Percentiles rank a stretch among this genome's conserved stretches.
Evolutionary conservation across 2,113 vertebrate genomes (phyloP).

Genomic region (Rhabdornis inornatus): DNA sequence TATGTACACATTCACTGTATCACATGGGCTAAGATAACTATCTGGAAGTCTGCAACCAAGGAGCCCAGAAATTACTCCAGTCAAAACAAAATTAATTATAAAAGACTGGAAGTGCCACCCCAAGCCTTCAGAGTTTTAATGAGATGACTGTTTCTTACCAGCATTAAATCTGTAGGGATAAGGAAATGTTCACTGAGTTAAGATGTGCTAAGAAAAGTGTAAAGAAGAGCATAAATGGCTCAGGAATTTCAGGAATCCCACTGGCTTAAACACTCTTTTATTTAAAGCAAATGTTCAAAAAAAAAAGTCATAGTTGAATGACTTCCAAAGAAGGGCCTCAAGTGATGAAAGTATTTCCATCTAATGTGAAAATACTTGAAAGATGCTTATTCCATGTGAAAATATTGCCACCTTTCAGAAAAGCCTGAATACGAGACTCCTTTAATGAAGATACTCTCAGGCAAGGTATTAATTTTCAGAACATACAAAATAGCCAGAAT

Average conservation of each 20-base stretch:
- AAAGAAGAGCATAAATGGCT: conserved; percentile 24
- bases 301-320: conserved; percentile 50
- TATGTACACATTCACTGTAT: not conserved
- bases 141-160: conserved; percentile 8
- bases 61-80: not conserved
- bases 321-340: conserved; percentile 25
- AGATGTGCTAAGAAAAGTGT: conserved; percentile 11
- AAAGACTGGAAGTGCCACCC: not conserved
- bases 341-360: conserved; percentile 33
- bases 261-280: conserved; percentile 19
- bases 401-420: conserved; percentile 26
- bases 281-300: conserved; percentile 43
- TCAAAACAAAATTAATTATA: not conserved
- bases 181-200: not conserved
- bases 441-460: not conserved
- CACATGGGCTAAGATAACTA: not conserved
- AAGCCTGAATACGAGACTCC: not conserved
- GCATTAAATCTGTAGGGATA: not conserved
- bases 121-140: not conserved
- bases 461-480: not conserved
- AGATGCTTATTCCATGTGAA: conserved; percentile 16
- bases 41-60: not conserved
- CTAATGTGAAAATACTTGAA: conserved; percentile 9
- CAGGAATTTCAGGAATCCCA: conserved; percentile 41
- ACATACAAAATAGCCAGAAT: not conserved